Evolutionary conservation across 2,888 invertebrate species (phyloP), one percentile per base, ranked within the genome.

Genomic region (Dysmachus trigonus): DNA sequence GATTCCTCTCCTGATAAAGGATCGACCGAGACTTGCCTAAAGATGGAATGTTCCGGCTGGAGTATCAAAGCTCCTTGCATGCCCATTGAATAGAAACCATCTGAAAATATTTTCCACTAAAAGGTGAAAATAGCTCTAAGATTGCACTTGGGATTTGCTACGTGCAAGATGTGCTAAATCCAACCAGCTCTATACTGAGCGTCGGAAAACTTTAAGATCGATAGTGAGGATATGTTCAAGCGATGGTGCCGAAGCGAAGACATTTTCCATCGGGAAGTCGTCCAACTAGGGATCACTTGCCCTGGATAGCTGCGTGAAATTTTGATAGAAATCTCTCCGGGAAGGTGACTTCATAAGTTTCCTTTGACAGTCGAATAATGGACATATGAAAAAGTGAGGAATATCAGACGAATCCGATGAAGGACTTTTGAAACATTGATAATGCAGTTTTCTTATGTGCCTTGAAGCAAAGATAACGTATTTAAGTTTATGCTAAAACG

Each of bases 101-200:
- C 38, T 38, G 22, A 76, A 76, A 74, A 35, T 13, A 74, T 74
- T 31, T 74, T 74, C 10, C 6, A 33, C 13, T 10, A 35, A 74
- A 74, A 74, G n/a, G 74, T 33, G 74, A 74, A 74, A 76, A 76
- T 76, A 35, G 76, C 76, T 76, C 38, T 38, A 76, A 76, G 33
- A 76, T 76, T 38, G 76, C 76, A 76, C 76, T 76, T 33, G 76
- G 38, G 38, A 76, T 76, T 76, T 76, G 22, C 18, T 22, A 76
- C 22, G 35, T 22, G 18, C 10, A 38, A 22, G 76, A n/a, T 18
- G 76, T 31, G 18, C 38, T 38, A 76, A 76, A 76, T 62, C 27
- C 22, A 10, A 10, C 27, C 62, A 62, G 8, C 62, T 62, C 27
- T 22, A 3, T n/a, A 13, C 2, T 5, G 22, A 22, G 27, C 62